Evolutionary conservation across 2,113 vertebrate species (phyloP), one percentile per base, ranked within the genome.

Genomic region (Opisthocomus hoazin): DNA sequence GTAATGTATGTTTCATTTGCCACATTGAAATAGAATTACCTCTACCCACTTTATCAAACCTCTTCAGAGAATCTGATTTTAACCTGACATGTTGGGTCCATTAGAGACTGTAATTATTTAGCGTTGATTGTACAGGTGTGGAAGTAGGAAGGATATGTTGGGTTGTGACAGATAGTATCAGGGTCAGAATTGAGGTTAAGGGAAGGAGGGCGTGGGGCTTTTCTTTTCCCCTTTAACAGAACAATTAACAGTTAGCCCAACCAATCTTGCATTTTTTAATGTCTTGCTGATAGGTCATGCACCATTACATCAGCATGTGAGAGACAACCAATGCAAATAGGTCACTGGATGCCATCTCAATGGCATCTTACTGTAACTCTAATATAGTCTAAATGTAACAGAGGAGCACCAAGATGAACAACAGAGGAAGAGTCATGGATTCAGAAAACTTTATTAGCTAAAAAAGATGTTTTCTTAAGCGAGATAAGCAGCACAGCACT

Each of bases 281-380:
- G 78, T 92, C 95, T 96, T 87, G 69, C 89, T 95, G 92, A 56
- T 84, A 90, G 96, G 96, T 97, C 96, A 96, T 93, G 94, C 94
- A 91, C 93, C 95, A 97, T 97, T 97, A 97, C 96, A 94, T 97
- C 96, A 97, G 93, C 57, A 48, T 90, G 89, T 90, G 90, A 94
- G 74, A 94, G 68, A 60, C 4, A 85, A 82, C 89, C 91, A 93
- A 96, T 96, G 94, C 92, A 97, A 96, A 94, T 75, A 91, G 93
- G 94, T 89, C 95, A 91, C 63, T 85, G 37, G 39, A 65, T 94
- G 70, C 80, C 84, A 89, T 58, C 63, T 96, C 84, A 83, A 7
- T 85, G 70, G 74, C 81, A 83, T 84, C n/a, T 89, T 87, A 65
- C 32, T 85, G 75, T 83, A 96, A 95, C 91, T 88, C 70, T 76